Evolutionary conservation across 2,113 vertebrate genomes (phyloP).

Genomic region (Oreochromis tanganicae): DNA sequence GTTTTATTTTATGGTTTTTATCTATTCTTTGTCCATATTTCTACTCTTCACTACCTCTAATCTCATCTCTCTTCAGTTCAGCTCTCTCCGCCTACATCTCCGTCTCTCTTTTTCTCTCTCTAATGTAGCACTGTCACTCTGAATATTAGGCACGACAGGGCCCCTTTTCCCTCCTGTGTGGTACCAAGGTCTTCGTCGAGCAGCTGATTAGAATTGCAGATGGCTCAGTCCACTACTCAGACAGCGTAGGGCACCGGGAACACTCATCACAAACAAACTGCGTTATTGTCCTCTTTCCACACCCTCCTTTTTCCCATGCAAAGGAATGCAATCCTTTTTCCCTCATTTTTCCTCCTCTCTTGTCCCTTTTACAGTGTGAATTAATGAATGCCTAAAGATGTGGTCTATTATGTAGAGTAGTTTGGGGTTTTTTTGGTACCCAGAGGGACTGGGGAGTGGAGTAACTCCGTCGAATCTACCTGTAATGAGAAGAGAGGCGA

Average conservation of each 20-base stretch:
- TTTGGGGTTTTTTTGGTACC: neutral
- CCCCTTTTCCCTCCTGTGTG: neutral
- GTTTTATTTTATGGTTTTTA: slow-evolving; percentile 10
- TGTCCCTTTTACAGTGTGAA: slow-evolving; percentile 30
- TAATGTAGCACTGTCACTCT: slow-evolving; percentile 12
- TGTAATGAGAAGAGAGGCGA: slow-evolving; percentile 29
- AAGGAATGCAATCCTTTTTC: neutral
- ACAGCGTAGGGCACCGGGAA: slow-evolving; percentile 6
- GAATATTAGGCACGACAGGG: slow-evolving; percentile 15
- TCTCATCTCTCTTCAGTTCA: slow-evolving; percentile 6
- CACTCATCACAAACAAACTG: slow-evolving; percentile 29
- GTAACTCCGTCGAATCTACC: slow-evolving; percentile 9
- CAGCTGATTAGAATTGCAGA: slow-evolving; percentile 65
- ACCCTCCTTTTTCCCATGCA: neutral
- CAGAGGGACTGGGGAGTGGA: neutral
- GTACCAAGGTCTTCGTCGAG: slow-evolving; percentile 37
- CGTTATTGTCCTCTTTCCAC: slow-evolving; percentile 25
- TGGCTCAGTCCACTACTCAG: slow-evolving; percentile 10
- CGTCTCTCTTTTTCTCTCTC: neutral
- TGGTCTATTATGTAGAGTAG: slow-evolving; percentile 20
- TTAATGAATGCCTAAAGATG: slow-evolving; percentile 51
- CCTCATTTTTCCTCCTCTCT: neutral
- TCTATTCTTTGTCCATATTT: neutral
- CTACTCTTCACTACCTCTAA: neutral
- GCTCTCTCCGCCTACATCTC: neutral